Evolutionary conservation across 2,797 vertebrate genomes (phyloP), one percentile per base, ranked within the genome.

Genomic region (Macropodus opercularis): DNA sequence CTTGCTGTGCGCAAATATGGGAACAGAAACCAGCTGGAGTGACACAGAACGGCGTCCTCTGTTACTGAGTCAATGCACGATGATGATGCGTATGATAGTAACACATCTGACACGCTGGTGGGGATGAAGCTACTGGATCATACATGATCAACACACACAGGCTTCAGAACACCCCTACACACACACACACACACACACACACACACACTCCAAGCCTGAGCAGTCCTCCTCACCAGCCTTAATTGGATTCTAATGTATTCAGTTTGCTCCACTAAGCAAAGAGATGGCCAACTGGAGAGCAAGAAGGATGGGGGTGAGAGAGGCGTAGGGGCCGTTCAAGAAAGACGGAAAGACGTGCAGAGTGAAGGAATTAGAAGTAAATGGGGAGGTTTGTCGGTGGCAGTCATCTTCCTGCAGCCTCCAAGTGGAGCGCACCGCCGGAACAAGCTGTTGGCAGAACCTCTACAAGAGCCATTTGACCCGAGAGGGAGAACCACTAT

Each of bases 231-330:
- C 75, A 75, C 78, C 75, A 65, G 65, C 66, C 69, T 83, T 91
- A 91, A 92, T 91, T 88, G 82, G 85, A 90, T 89, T 90, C 84
- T 87, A 90, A 92, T 91, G 78, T 89, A 91, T 91, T 85, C 90
- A 54, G 76, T 80, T 86, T 76, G 80, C 85, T 87, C 79, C 77
- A 85, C 46, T 83, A 81, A 86, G 80, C 88, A 88, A 68, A 68
- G 79, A 81, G 84, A 87, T 81, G 74, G 71, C 81, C 60, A 47
- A 83, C 63, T 79, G 55, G 27, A 69, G 50, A 53, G 48, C 17
- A 31, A 6, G 10, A 27, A 49, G 23, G 52, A 19, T 40, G 18
- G n/a, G n/a, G n/a, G 40, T 44, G n/a, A 55, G 36, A 35, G 36
- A n/a, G 4, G 60, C 17, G 19, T 7, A 23, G n/a, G 31, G n/a